Evolutionary conservation across 2,113 vertebrate genomes (phyloP).

Genomic region (Cranoglanis bouderius): DNA sequence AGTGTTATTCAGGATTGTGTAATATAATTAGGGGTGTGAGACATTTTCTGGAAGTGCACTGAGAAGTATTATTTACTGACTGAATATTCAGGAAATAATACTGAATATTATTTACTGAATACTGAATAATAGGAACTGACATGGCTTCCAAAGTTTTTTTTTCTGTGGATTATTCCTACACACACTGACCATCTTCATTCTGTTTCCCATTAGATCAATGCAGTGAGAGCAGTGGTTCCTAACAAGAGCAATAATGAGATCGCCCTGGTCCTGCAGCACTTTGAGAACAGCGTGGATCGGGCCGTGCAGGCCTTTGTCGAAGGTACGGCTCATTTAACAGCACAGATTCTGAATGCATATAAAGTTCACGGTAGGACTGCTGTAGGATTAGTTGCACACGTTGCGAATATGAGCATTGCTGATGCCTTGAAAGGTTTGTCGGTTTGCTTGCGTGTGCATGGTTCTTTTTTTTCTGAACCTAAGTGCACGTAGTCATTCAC

Average conservation of each 20-base stretch:
- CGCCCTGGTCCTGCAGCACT: conserved; percentile 92
- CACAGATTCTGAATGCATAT: neutral
- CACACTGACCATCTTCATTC: conserved; percentile 4
- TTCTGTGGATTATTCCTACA: neutral
- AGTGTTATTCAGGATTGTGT: neutral
- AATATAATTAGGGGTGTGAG: neutral
- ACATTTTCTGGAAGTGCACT: neutral
- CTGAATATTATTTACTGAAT: too few species aligned
- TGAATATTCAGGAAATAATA: too few species aligned
- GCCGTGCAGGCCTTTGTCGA: conserved; percentile 95
- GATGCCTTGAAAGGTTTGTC: too few species aligned
- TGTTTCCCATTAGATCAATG: conserved; percentile 78
- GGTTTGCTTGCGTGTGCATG: neutral
- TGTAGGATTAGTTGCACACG: neutral
- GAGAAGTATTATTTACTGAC: neutral
- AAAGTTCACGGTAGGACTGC: neutral
- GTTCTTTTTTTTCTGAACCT: neutral
- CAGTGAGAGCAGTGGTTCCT: conserved; percentile 89
- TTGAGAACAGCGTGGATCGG: conserved; percentile 91
- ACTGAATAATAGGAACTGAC: too few species aligned
- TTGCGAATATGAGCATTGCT: neutral
- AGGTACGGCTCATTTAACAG: conserved; percentile 71
- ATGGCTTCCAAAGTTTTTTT: neutral
- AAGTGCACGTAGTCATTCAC: too few species aligned
- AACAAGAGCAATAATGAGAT: conserved; percentile 99